Conservation (phyloP, 2,113 vertebrate genomes). For the Etia nguti region DNA sequence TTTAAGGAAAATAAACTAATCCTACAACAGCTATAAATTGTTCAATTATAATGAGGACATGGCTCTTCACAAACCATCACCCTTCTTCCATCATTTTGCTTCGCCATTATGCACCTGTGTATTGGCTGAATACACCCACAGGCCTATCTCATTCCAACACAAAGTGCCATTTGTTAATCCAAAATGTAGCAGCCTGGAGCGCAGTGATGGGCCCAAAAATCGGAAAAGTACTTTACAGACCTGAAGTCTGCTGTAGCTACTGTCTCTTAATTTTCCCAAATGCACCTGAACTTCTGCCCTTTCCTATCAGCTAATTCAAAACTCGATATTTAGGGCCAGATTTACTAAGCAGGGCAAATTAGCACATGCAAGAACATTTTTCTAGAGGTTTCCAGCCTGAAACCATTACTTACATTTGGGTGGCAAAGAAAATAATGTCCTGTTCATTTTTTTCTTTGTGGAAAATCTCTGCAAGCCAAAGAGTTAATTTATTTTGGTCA, state of each 20-base stretch:
- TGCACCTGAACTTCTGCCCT: background rate
- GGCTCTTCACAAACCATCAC: constrained; percentile 51
- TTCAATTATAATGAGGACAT: constrained; percentile 63
- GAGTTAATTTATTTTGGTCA: background rate
- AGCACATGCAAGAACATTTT: background rate
- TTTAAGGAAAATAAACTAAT: constrained; percentile 60
- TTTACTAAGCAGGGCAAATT: background rate
- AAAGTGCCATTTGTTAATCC: constrained; percentile 57
- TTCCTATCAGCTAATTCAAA: constrained; percentile 5
- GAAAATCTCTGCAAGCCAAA: background rate
- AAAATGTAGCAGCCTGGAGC: constrained; percentile 29
- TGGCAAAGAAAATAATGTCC: background rate
- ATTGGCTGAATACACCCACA: constrained; percentile 28
- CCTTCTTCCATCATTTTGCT: constrained; percentile 33
- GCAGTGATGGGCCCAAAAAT: constrained; percentile 5
- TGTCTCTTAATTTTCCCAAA: background rate
- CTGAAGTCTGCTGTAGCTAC: background rate
- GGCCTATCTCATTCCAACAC: constrained; percentile 53
- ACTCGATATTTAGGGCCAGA: background rate
- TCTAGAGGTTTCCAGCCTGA: background rate
- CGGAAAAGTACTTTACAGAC: background rate
- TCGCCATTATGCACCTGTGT: constrained; percentile 53
- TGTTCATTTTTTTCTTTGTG: background rate
- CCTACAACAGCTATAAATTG: constrained; percentile 59
- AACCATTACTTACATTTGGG: background rate